phyloP scores from a whole-genome alignment of 2,888 invertebrate species.

The Meteorus colon region DNA sequence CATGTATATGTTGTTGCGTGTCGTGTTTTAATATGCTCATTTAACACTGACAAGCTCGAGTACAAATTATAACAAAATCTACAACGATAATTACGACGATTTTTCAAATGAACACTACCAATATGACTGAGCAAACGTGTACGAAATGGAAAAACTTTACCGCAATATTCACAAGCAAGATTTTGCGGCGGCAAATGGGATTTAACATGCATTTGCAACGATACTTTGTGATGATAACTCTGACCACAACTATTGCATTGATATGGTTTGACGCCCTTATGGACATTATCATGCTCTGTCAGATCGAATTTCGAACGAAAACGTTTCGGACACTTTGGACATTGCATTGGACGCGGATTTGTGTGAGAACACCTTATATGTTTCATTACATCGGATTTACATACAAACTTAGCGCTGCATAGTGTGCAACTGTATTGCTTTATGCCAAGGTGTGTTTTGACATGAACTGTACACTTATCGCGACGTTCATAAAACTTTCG shows the following conservation, averaged over 20 bases:
- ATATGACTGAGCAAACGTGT: constrained; percentile 70
- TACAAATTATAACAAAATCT: constrained; percentile 71
- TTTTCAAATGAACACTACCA: constrained; percentile 70
- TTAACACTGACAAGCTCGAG: constrained; percentile 68
- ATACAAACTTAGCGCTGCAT: constrained; percentile 70
- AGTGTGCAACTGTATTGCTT: constrained; percentile 70
- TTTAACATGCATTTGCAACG: constrained; percentile 71
- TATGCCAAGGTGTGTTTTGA: constrained; percentile 70
- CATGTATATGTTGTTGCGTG: constrained; percentile 70
- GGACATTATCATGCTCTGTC: constrained; percentile 71
- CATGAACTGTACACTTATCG: constrained; percentile 71
- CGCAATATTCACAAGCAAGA: constrained; percentile 71
- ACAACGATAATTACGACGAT: constrained; percentile 69
- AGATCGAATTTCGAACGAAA: constrained; percentile 71
- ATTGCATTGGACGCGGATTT: constrained; percentile 70
- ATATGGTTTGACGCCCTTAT: constrained; percentile 70
- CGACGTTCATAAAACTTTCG: constrained; percentile 69
- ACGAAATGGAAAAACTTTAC: constrained; percentile 70
- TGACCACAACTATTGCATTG: constrained; percentile 68
- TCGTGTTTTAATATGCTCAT: constrained; percentile 70
- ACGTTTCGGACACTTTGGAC: constrained; percentile 71
- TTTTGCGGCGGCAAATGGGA: constrained; percentile 71
- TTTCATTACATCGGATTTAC: constrained; percentile 72
- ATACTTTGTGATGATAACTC: constrained; percentile 71
- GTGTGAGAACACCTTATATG: constrained; percentile 72